Evolutionary conservation across 2,888 invertebrate genomes (phyloP).

Genomic region (Tipula unca): DNA sequence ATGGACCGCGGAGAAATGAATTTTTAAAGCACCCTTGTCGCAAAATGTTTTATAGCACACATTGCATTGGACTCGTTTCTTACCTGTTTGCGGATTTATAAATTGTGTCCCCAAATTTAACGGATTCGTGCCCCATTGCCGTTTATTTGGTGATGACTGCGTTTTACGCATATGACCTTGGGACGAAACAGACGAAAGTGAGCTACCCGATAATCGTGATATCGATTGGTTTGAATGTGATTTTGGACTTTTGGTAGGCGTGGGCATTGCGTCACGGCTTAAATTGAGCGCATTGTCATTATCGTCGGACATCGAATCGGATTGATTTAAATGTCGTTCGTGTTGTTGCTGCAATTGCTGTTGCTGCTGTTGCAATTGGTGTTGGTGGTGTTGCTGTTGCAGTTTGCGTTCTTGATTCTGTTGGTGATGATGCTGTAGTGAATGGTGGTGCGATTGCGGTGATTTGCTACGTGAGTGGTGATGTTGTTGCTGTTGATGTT

Average conservation of each 20-base stretch:
- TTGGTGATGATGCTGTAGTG: slow-evolving; percentile 28
- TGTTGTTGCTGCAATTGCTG: slow-evolving; percentile 25
- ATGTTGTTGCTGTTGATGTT: slow-evolving; percentile 25
- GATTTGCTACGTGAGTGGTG: background rate
- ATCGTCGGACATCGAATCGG: slow-evolving; percentile 16
- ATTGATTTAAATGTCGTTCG: background rate
- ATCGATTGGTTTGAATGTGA: slow-evolving; percentile 31
- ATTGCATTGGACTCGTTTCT: slow-evolving; percentile 95
- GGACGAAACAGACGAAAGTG: slow-evolving; percentile 25
- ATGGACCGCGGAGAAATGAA: slow-evolving; percentile 98
- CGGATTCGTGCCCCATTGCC: slow-evolving; percentile 72
- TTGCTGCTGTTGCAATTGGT: slow-evolving; percentile 34
- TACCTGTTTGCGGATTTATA: slow-evolving; percentile 87
- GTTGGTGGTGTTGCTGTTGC: slow-evolving; percentile 30
- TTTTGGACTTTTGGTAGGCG: slow-evolving; percentile 26
- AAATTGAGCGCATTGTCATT: slow-evolving; percentile 49
- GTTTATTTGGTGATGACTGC: slow-evolving; percentile 61
- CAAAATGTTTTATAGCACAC: slow-evolving; percentile 98
- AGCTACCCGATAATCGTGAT: slow-evolving; percentile 22
- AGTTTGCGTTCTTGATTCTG: background rate
- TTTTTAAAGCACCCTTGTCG: slow-evolving; percentile 98
- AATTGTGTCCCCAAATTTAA: slow-evolving; percentile 80
- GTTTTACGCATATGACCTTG: slow-evolving; percentile 52
- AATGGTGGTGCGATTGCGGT: slow-evolving; percentile 21
- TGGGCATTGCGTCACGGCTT: slow-evolving; percentile 45